Evolutionary conservation across 2,113 vertebrate genomes (phyloP), one percentile per base, ranked within the genome.

Genomic region (Carollia perspicillata): DNA sequence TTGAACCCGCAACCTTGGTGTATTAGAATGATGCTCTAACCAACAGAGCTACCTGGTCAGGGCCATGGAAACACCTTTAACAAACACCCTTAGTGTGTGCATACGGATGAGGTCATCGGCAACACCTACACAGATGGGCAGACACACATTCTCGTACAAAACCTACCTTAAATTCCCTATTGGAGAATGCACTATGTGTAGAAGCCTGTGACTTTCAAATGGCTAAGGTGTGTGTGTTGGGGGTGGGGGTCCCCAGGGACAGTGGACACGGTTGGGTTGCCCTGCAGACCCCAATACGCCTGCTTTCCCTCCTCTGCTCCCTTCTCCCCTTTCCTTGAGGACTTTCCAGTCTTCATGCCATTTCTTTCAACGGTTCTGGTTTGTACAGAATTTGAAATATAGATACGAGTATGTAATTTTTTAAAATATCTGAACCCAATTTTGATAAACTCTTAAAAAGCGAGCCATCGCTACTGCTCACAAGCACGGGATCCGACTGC

Each of bases 211-310:
- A 35, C 13, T 55, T 95, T 35, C 20, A 53, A 51, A 68, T 13
- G 22, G 72, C 16, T n/a, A 35, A 68, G 3, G 2, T 3, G 5
- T 55, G 1, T 33, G 55, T 23, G 55, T 23, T 8, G 2, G 23
- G 8, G 4, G 37, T n/a, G 44, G 16, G 10, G 35, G 14, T n/a
- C 18, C 3, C 20, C 3, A 86, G n/a, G 37, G 26, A 35, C 0
- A 28, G 13, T 0, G 0, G 16, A 5, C 33, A 66, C 16, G n/a
- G 11, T 4, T 42, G 17, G 26, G 12, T 0, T 30, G 2, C 13
- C 8, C 33, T 33, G 47, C 4, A 44, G 28, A n/a, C 47, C 40
- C 30, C 16, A 0, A 2, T 28, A 8, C 28, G 0, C 26, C 60
- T 10, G 4, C 12, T 26, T 47, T 65, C 16, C 78, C 40, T 78